Conservation (phyloP, 2,888 invertebrate species). For the Melinaea menophilus region DNA sequence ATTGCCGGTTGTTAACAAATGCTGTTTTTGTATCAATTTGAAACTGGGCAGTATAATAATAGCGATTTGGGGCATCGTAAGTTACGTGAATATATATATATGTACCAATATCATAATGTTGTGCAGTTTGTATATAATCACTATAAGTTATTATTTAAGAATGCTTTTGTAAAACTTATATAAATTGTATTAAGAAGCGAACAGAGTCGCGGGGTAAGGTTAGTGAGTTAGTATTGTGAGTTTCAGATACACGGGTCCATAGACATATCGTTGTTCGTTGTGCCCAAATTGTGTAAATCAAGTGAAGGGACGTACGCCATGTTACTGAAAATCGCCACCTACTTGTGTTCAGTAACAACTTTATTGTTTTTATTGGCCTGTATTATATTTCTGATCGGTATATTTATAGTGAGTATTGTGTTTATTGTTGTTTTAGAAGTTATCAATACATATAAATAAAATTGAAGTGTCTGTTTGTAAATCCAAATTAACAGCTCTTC, state of each 20-base stretch:
- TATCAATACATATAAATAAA: no score
- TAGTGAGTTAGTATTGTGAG: no score
- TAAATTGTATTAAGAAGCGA: no score
- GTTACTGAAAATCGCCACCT: not conserved
- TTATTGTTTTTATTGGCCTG: not conserved
- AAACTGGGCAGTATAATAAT: conserved; percentile 36
- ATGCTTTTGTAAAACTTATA: no score
- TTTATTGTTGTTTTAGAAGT: no score
- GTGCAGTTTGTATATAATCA: no score
- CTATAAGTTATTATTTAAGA: no score
- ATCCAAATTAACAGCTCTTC: no score
- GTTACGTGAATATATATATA: conserved; percentile 13
- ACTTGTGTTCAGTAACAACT: not conserved
- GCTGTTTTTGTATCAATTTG: conserved; percentile 33
- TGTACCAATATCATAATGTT: not conserved
- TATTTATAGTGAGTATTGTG: not conserved
- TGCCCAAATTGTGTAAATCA: not conserved
- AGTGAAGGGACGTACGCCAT: not conserved
- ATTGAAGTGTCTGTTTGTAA: no score
- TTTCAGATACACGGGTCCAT: no score
- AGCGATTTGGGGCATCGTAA: conserved; percentile 35
- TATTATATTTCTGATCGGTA: conserved; percentile 6
- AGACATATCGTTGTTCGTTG: no score
- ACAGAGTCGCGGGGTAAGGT: no score
- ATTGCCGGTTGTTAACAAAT: conserved; percentile 24